Percentiles rank a stretch among this genome's conserved stretches.
phyloP scores from a whole-genome alignment of 2,113 vertebrate genomes.

The Heptranchias perlo region DNA sequence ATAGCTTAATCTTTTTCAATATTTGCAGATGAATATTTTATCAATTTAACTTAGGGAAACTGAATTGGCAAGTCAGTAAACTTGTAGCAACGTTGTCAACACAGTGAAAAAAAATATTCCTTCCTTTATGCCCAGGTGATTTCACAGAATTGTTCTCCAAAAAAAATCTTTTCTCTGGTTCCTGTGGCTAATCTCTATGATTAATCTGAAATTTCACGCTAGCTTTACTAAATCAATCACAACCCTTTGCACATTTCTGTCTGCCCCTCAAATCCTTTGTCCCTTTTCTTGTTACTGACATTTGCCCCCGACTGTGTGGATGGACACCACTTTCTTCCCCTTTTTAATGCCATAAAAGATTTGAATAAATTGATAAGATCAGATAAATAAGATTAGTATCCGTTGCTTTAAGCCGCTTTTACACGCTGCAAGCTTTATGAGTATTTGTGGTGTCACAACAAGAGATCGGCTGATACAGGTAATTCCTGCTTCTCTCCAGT shows the following conservation, averaged over 20 bases:
- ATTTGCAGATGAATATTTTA: neutral
- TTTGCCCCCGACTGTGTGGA: neutral
- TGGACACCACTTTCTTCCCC: neutral
- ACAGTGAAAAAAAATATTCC: neutral
- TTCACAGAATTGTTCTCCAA: neutral
- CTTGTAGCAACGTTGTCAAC: neutral
- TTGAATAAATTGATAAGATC: constrained; percentile 30
- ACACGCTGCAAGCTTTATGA: neutral
- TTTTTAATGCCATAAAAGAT: constrained; percentile 28
- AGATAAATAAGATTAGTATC: constrained; percentile 21
- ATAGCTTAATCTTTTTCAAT: neutral
- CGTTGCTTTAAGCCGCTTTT: constrained; percentile 12
- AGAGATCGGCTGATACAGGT: neutral
- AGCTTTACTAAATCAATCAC: constrained; percentile 21
- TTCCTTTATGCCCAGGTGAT: neutral
- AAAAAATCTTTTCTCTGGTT: neutral
- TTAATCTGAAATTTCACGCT: constrained; percentile 26
- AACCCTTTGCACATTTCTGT: constrained; percentile 26
- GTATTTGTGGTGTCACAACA: constrained; percentile 6
- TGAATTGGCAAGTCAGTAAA: neutral
- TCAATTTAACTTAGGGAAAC: neutral
- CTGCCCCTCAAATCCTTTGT: neutral
- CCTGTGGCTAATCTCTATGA: constrained; percentile 4
- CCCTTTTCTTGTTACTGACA: neutral
- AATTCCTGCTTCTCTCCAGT: neutral